Base-by-base conservation (phyloP, 2,888 invertebrate genomes). In the Pammene fasciana region DNA sequence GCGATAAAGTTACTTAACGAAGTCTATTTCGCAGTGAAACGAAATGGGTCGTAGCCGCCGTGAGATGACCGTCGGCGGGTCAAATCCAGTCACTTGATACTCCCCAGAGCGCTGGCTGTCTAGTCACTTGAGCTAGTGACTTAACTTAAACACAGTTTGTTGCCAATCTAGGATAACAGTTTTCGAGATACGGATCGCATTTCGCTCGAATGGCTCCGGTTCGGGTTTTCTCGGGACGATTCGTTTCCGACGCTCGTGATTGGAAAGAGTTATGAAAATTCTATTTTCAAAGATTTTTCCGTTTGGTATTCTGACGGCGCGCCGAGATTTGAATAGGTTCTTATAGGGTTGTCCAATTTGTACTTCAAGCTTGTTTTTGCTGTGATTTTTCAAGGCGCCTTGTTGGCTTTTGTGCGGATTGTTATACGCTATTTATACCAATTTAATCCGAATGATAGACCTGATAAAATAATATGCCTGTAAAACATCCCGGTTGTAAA, bases 231-330 rank as follows among this genome's bases (percentile, higher is more conserved):
- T 68, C 68, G 64, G 52, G 11, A 46, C 59, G 34, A 36, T 52
- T 65, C 68, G 57, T 65, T 68, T 59, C 43, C 68, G 68, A 34
- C 50, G 56, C 41, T 36, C 64, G 64, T 65, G 64, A 65, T 68
- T 68, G 68, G 64, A 65, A 52, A 52, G 68, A 68, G 64, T 68
- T 68, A 68, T 68, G 68, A 68, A 68, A 68, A 68, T 68, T 65
- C 68, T 68, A 65, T 68, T 68, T 68, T 68, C 57, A 57, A 64
- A 65, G 57, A 68, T 46, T 65, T 46, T 68, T 57, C 57, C 55
- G 64, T 64, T 68, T 68, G 68, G 57, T 65, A 68, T 68, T 65
- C 68, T 50, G 45, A 59, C 45, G 45, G 64, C 59, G 59, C 36
- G 8, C 38, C 18, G 64, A 57, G 64, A 68, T 65, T 65, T 68